Conservation (phyloP, 2,797 vertebrate genomes). For the Girardinus metallicus region DNA sequence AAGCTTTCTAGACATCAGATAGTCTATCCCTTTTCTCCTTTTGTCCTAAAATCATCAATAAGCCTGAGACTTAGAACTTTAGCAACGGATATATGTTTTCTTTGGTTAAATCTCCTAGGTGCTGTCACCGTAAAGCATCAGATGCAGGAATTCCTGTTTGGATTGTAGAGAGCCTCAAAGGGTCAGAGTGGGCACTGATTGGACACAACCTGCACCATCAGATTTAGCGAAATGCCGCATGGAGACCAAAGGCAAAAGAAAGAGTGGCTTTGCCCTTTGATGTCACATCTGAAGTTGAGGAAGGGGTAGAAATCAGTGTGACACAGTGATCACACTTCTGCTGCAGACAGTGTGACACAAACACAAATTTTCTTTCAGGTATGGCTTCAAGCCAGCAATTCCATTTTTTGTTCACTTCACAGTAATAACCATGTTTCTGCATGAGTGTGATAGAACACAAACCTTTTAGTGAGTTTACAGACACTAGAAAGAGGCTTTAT, state of each 20-base stretch:
- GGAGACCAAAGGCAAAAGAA: constrained; percentile 63
- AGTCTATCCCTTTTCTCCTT: background rate
- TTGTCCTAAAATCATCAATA: background rate
- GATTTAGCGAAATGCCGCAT: constrained; percentile 55
- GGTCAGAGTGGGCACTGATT: constrained; percentile 37
- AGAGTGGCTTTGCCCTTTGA: constrained; percentile 52
- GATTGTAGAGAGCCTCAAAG: constrained; percentile 35
- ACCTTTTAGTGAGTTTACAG: background rate
- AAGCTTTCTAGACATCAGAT: background rate
- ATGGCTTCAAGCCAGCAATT: constrained; percentile 2
- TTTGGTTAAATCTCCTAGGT: background rate
- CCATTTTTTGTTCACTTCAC: background rate
- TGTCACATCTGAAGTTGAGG: constrained; percentile 37
- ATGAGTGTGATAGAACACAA: background rate
- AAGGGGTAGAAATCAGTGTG: constrained; percentile 11
- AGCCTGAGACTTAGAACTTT: background rate
- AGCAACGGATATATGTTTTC: background rate
- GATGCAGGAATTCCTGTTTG: constrained; percentile 16
- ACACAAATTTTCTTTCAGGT: constrained; percentile 20
- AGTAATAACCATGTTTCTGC: background rate
- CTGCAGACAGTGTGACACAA: background rate
- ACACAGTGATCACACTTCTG: constrained; percentile 25
- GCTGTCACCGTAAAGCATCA: background rate
- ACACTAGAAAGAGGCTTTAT: background rate
- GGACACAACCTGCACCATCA: constrained; percentile 14